phyloP scores from a whole-genome alignment of 1,140 invertebrate genomes.

The Lasaia peninsularis region DNA sequence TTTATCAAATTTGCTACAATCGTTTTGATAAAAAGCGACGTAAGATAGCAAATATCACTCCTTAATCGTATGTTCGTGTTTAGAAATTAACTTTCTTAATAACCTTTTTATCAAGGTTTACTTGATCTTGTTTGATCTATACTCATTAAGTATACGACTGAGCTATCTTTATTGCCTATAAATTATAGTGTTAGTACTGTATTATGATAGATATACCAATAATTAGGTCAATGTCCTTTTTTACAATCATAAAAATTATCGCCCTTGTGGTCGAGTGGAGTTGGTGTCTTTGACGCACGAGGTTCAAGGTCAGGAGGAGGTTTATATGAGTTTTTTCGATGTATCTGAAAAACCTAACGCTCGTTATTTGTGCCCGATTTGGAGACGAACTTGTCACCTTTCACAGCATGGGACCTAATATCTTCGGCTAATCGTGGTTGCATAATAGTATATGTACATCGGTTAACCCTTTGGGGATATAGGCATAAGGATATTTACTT shows the following conservation, averaged over 20 bases:
- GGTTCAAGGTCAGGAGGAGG: no score
- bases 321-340: no score
- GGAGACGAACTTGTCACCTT: no score
- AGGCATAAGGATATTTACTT: no score
- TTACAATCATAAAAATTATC: neutral
- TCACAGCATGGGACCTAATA: no score
- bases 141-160: neutral
- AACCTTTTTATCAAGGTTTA: conserved; percentile 7
- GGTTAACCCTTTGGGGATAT: no score
- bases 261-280: no score
- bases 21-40: conserved; percentile 35
- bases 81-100: conserved; percentile 5
- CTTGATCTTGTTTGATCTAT: conserved; percentile 3
- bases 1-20: conserved; percentile 46
- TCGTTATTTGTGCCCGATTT: no score
- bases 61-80: neutral
- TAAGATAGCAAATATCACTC: conserved; percentile 20
- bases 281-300: no score
- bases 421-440: no score
- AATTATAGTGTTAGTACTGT: neutral
- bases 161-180: neutral
- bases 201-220: neutral
- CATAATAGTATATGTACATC: no score
- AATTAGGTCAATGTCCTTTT: conserved; percentile 3
- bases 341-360: no score